Conservation (phyloP, 2,113 vertebrate species). For the Mus spicilegus region DNA sequence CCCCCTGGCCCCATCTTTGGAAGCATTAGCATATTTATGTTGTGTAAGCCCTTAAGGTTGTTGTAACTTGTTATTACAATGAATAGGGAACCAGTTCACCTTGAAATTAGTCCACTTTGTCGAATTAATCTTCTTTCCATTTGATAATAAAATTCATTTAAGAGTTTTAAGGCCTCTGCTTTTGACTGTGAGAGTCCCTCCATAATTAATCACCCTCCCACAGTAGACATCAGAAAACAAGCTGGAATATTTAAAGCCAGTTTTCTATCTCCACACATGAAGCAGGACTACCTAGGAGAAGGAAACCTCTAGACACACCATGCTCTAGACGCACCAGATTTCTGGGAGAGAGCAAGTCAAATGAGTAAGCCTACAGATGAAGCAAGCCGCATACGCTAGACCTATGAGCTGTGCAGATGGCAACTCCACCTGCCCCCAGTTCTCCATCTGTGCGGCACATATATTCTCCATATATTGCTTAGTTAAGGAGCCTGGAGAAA, state of each 20-base stretch:
- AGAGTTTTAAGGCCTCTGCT: neutral
- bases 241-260: neutral
- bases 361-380: neutral
- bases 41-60: neutral
- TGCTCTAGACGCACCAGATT: neutral
- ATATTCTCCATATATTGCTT: neutral
- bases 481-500: neutral
- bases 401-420: neutral
- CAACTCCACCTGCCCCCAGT: neutral
- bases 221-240: neutral
- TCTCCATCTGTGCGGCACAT: neutral
- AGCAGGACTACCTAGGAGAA: neutral
- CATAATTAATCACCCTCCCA: neutral
- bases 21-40: neutral
- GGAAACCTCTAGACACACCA: neutral
- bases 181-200: neutral
- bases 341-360: neutral
- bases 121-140: neutral
- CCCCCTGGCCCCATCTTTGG: neutral
- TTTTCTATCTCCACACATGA: neutral
- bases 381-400: neutral
- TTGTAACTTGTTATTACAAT: neutral
- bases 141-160: neutral
- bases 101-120: neutral
- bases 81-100: neutral